Percentiles rank a stretch among this genome's conserved stretches.
Evolutionary conservation across 2,797 vertebrate genomes (phyloP).

Genomic region (Centroberyx gerrardi): DNA sequence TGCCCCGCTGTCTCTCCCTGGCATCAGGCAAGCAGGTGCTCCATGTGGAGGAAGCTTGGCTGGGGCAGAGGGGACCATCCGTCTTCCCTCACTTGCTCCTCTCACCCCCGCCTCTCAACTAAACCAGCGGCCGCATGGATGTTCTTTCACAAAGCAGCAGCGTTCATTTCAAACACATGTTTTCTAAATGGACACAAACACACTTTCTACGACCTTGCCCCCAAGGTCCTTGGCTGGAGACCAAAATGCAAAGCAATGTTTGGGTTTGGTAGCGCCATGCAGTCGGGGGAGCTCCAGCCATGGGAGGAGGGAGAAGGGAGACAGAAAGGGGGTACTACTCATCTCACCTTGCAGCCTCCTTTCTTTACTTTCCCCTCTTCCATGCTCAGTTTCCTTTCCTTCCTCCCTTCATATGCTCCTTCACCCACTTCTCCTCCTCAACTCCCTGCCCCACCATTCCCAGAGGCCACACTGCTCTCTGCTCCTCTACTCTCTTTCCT

Average conservation of each 20-base stretch:
- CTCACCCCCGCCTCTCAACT: slow-evolving; percentile 29
- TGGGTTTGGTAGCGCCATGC: slow-evolving; percentile 69
- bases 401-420: not conserved
- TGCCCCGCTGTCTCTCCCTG: slow-evolving; percentile 50
- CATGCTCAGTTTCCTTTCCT: not conserved
- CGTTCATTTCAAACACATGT: slow-evolving; percentile 41
- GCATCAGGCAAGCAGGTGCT: slow-evolving; percentile 75
- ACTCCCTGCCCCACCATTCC: not conserved
- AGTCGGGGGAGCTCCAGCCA: slow-evolving; percentile 46
- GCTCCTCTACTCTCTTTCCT: slow-evolving; percentile 4
- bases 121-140: slow-evolving; percentile 45
- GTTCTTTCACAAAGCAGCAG: slow-evolving; percentile 39
- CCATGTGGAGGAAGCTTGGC: slow-evolving; percentile 70
- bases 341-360: not conserved
- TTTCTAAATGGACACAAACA: slow-evolving; percentile 47
- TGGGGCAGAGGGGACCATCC: slow-evolving; percentile 59
- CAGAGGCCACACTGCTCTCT: not conserved
- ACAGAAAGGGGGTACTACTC: not conserved
- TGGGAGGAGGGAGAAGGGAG: not conserved
- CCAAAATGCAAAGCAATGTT: slow-evolving; percentile 78
- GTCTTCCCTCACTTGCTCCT: slow-evolving; percentile 48
- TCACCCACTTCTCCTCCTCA: not conserved
- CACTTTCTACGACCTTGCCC: slow-evolving; percentile 28
- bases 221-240: slow-evolving; percentile 48
- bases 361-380: slow-evolving; percentile 1